A percentile compares a stretch with the other conserved stretches of the same genome.
Evolutionary conservation across 2,113 vertebrate species (phyloP).

Genomic region (Pelodiscus sinensis): DNA sequence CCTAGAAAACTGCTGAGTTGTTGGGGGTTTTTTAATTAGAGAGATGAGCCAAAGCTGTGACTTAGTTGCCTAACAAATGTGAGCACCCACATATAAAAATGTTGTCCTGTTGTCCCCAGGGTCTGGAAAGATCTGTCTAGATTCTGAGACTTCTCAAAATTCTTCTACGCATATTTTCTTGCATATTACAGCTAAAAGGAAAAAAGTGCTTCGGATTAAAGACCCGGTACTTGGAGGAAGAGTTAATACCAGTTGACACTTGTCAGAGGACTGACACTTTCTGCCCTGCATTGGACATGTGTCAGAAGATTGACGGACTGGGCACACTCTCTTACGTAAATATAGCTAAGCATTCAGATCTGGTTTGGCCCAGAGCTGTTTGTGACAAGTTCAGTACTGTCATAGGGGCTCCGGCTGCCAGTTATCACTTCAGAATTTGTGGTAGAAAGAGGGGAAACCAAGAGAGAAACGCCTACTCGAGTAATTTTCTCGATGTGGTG

Average conservation of each 20-base stretch:
- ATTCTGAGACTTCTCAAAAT: neutral
- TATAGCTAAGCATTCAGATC: neutral
- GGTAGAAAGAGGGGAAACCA: neutral
- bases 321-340: neutral
- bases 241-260: neutral
- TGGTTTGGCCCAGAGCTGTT: neutral
- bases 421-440: neutral
- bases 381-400: neutral
- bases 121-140: neutral
- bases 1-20: neutral
- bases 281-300: neutral
- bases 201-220: slow-evolving; percentile 27
- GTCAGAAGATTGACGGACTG: neutral
- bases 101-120: neutral
- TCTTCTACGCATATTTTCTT: neutral
- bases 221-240: neutral
- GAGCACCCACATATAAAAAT: neutral
- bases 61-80: neutral
- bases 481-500: slow-evolving; percentile 50
- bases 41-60: slow-evolving; percentile 1
- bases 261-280: slow-evolving; percentile 20
- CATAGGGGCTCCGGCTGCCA: neutral
- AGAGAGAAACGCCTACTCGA: neutral
- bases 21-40: neutral
- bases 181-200: fast-evolving